Percentiles rank a stretch among this genome's conserved stretches.
These are phyloP conservation scores for Capitulum mitella DNA, from an alignment of 2,888 invertebrate species.

Conservation along the genomic window DNA sequence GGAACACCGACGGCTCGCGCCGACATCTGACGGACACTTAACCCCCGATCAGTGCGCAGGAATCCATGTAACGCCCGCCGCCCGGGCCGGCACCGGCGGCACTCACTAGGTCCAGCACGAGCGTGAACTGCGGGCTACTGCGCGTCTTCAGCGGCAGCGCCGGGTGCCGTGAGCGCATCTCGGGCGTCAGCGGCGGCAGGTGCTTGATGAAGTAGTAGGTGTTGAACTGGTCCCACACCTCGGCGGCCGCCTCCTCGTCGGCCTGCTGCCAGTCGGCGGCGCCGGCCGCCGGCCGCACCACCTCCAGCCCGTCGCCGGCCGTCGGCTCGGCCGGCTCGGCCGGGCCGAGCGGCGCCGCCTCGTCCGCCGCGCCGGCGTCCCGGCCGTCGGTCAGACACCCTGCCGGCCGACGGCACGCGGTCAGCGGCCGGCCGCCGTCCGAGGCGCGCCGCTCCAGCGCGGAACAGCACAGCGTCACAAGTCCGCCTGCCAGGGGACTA, in stretches of 20 bases:
- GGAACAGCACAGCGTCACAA: no score
- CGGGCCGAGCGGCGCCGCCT: neutral
- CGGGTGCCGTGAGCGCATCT: slow-evolving; percentile 65
- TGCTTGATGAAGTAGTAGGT: slow-evolving; percentile 87
- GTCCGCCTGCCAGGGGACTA: no score
- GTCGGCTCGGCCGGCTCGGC: neutral
- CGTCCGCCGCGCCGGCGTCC: neutral
- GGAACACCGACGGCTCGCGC: no score
- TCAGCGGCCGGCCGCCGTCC: no score
- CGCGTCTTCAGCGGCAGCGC: slow-evolving; percentile 85
- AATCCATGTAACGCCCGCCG: no score
- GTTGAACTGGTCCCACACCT: slow-evolving; percentile 64
- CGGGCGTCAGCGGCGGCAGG: slow-evolving; percentile 70
- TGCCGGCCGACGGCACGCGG: neutral
- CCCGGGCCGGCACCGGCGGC: no score
- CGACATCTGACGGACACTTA: no score
- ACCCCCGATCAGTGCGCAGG: no score
- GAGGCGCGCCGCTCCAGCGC: no score
- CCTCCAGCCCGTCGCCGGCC: neutral
- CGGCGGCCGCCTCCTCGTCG: neutral
- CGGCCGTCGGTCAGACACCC: neutral
- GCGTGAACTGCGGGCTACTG: slow-evolving; percentile 78
- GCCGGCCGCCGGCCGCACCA: neutral
- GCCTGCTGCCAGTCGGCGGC: neutral
- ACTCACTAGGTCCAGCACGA: slow-evolving; percentile 69